Evolutionary conservation across 2,113 vertebrate genomes (phyloP).

Genomic region (Talpa occidentalis): DNA sequence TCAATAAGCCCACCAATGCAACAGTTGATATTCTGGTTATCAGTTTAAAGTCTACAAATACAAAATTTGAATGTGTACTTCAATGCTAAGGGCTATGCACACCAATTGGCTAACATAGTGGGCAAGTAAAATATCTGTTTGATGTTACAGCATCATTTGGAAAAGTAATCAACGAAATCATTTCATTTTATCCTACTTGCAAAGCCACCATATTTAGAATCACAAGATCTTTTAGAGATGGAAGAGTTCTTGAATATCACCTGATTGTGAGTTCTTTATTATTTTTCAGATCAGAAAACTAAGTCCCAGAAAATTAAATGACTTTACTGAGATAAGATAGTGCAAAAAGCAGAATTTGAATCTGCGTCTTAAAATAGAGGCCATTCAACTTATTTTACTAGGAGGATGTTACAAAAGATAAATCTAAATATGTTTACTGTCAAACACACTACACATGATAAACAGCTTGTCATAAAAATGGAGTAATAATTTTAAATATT

Average conservation of each 20-base stretch:
- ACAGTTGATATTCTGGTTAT: neutral
- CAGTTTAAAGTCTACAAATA: neutral
- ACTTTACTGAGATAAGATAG: neutral
- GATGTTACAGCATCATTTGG: neutral
- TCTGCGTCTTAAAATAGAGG: neutral
- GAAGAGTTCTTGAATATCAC: constrained; percentile 1
- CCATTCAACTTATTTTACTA: constrained; percentile 7
- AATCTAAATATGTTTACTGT: neutral
- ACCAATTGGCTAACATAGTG: neutral
- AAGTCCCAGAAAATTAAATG: constrained; percentile 6
- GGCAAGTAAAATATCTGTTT: constrained; percentile 36
- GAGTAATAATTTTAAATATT: neutral
- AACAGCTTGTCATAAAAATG: neutral
- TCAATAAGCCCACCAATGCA: neutral
- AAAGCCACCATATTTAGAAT: constrained; percentile 40
- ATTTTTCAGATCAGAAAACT: constrained; percentile 8
- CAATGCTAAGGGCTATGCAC: neutral
- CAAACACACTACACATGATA: neutral
- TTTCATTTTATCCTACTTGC: constrained; percentile 15
- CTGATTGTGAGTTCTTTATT: neutral
- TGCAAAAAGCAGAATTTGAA: constrained; percentile 36
- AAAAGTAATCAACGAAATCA: constrained; percentile 20
- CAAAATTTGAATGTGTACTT: neutral
- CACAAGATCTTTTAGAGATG: constrained; percentile 25
- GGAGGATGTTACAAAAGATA: neutral